A percentile compares a stretch with the other conserved stretches of the same genome.
Evolutionary conservation across 2,888 invertebrate genomes (phyloP).

Genomic region (Linnaemya vulpina): DNA sequence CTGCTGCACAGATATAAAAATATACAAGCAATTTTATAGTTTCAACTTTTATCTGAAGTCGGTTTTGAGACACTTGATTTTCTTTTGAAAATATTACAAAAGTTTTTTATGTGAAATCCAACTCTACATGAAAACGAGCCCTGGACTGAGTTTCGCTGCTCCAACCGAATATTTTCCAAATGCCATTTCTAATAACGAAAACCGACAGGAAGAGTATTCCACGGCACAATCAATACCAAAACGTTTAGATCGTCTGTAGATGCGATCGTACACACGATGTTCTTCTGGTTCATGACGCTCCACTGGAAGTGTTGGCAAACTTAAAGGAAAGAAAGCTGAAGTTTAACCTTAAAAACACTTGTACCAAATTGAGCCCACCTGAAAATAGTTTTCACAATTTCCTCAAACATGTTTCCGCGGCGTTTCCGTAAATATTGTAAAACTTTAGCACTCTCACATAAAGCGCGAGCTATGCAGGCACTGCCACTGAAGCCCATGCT

Average conservation of each 20-base stretch:
- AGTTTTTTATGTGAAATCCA: background rate
- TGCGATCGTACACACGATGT: conserved; percentile 86
- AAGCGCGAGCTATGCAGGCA: conserved; percentile 87
- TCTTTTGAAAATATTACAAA: too few species aligned
- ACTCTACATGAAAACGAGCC: conserved; percentile 48
- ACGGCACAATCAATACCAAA: conserved; percentile 84
- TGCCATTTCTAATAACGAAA: conserved; percentile 89
- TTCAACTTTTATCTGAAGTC: too few species aligned
- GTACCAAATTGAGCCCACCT: conserved; percentile 84
- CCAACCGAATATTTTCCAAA: conserved; percentile 84
- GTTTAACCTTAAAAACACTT: background rate
- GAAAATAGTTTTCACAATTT: conserved; percentile 88
- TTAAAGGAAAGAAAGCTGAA: conserved; percentile 10
- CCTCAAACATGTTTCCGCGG: conserved; percentile 87
- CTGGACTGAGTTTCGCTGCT: conserved; percentile 74
- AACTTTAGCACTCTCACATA: conserved; percentile 89
- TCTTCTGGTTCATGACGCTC: conserved; percentile 82
- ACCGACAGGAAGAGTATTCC: conserved; percentile 86
- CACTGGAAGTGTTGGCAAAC: conserved; percentile 74
- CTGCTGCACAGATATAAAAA: too few species aligned
- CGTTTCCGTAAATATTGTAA: conserved; percentile 83
- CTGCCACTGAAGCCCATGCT: conserved; percentile 91
- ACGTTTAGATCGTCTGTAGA: conserved; percentile 84
- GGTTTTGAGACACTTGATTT: too few species aligned
- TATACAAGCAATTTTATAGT: too few species aligned